Percentiles rank a stretch among this genome's conserved stretches.
Evolutionary conservation across 2,113 vertebrate species (phyloP).

Genomic region (Neogale vison): DNA sequence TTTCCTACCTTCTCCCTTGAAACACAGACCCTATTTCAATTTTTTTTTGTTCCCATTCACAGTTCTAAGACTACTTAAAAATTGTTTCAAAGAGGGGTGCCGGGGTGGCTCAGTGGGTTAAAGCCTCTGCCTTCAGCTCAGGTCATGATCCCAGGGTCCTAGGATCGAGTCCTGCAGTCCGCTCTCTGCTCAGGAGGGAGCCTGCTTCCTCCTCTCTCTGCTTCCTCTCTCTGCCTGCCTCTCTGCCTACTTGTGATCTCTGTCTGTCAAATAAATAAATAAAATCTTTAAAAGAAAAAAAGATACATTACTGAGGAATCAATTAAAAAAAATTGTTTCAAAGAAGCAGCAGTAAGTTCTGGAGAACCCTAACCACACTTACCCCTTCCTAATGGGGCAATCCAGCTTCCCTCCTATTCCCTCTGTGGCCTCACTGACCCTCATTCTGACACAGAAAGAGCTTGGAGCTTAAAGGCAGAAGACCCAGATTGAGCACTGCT

Average conservation of each 20-base stretch:
- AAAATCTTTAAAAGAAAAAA: background rate
- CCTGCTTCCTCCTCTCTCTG: too few species aligned
- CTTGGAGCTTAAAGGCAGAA: background rate
- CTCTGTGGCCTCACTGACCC: background rate
- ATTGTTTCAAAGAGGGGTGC: background rate
- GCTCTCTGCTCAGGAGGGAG: too few species aligned
- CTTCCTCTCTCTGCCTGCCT: too few species aligned
- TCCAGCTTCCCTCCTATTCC: background rate
- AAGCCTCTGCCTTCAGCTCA: too few species aligned
- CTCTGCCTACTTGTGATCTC: too few species aligned
- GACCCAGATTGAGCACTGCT: background rate
- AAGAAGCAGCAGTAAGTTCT: background rate
- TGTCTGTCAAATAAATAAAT: too few species aligned
- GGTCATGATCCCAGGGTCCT: too few species aligned
- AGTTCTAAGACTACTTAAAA: background rate
- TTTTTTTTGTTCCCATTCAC: background rate
- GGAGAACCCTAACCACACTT: background rate
- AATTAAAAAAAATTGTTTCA: background rate
- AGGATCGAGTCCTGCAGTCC: too few species aligned
- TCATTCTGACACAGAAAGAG: background rate
- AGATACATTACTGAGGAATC: too few species aligned
- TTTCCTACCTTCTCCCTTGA: conserved; percentile 23
- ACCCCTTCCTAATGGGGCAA: background rate
- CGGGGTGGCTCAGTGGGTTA: too few species aligned
- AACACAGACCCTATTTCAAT: conserved; percentile 14